Conservation (phyloP, 2,888 invertebrate genomes). For the Acrobeloides nanus region DNA sequence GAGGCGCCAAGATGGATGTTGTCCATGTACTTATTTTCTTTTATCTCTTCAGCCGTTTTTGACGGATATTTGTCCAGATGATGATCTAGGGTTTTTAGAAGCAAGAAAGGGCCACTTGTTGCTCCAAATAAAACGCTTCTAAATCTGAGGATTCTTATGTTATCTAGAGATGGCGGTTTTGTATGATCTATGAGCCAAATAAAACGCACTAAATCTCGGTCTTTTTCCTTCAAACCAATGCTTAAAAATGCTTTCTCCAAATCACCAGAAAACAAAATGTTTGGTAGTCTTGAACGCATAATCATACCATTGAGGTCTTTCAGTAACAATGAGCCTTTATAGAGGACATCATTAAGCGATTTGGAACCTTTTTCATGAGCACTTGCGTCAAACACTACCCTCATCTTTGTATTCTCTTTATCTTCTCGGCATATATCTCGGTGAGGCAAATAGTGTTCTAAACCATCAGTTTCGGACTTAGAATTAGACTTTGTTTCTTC, state of each 20-base stretch:
- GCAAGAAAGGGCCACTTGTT: not conserved
- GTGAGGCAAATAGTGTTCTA: constrained; percentile 1
- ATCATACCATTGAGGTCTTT: not conserved
- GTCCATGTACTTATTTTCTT: not conserved
- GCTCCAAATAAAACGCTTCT: not conserved
- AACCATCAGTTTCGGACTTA: not conserved
- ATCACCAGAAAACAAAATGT: not conserved
- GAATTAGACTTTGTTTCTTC: no score
- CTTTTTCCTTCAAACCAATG: not conserved
- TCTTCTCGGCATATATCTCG: not conserved
- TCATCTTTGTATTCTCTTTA: not conserved
- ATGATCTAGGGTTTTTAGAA: not conserved
- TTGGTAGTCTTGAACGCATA: not conserved
- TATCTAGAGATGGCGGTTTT: not conserved
- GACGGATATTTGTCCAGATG: not conserved
- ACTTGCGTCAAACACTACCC: not conserved
- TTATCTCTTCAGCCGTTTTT: not conserved
- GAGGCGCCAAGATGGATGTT: not conserved
- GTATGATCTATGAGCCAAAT: not conserved
- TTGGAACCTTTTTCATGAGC: not conserved
- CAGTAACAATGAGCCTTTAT: not conserved
- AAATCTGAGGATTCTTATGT: not conserved
- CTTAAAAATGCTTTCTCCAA: not conserved
- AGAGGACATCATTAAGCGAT: not conserved
- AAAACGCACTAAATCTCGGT: not conserved